Percentiles rank a stretch among this genome's conserved stretches.
Conservation (phyloP, 2,888 invertebrate species). For the Brenthis daphne region DNA sequence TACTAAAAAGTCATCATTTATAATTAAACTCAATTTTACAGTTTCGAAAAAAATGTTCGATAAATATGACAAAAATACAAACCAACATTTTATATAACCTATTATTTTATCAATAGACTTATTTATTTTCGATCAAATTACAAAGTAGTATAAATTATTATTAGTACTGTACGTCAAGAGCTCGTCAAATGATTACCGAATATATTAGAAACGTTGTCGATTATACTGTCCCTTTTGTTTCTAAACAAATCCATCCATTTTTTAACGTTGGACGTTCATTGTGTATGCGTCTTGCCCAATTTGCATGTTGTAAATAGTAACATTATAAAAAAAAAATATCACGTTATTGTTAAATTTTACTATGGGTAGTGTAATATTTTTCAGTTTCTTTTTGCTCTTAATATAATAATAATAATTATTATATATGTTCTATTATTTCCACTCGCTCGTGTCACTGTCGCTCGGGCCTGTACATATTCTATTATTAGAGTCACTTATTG, state of each 20-base stretch:
- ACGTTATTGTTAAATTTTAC: slow-evolving; percentile 76
- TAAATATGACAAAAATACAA: too few relatives aligned
- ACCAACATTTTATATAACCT: neutral
- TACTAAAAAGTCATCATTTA: too few relatives aligned
- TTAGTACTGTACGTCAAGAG: neutral
- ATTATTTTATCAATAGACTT: neutral
- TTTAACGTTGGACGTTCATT: slow-evolving; percentile 69
- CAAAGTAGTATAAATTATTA: neutral
- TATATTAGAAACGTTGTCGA: slow-evolving; percentile 43
- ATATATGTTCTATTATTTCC: slow-evolving; percentile 52
- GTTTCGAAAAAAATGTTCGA: too few relatives aligned
- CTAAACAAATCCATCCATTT: slow-evolving; percentile 71
- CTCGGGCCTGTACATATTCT: slow-evolving; percentile 56
- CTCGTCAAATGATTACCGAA: slow-evolving; percentile 1
- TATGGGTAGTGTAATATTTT: slow-evolving; percentile 72
- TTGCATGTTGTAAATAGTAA: slow-evolving; percentile 77
- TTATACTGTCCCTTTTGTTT: slow-evolving; percentile 64
- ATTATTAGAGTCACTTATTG: slow-evolving; percentile 48
- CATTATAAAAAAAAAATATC: slow-evolving; percentile 65
- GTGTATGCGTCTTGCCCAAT: slow-evolving; percentile 75
- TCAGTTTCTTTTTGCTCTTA: slow-evolving; percentile 47
- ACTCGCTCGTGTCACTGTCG: slow-evolving; percentile 55
- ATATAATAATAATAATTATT: slow-evolving; percentile 40
- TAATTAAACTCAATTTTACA: too few relatives aligned
- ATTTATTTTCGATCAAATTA: neutral